Evolutionary conservation across 1,140 invertebrate species (phyloP), one percentile per base, ranked within the genome.

Genomic region (Cyclina sinensis): DNA sequence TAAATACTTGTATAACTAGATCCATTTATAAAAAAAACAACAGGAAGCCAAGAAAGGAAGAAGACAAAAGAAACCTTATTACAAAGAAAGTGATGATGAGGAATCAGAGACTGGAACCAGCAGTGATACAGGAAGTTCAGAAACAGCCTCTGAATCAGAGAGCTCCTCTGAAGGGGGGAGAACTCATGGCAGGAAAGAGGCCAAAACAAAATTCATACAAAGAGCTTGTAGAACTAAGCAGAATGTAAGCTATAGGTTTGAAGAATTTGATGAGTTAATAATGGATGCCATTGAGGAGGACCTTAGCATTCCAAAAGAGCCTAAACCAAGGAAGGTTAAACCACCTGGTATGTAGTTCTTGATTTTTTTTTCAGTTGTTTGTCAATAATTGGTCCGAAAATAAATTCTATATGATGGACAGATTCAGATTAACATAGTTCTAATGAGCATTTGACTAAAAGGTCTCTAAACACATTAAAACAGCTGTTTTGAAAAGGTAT

Each of bases 211-310:
- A 37, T 89, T 91, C 59, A 54, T 89, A 24, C 93, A 93, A 68
- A 83, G 95, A 76, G 92, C 95, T 3, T 93, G 94, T 86, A 90
- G 95, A n/a, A 89, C 88, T 11, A 89, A 95, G 0, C 94, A 92
- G 62, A 81, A 59, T 18, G 94, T 98, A 65, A 98, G 97, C 91
- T 98, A 99, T 92, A 96, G 97, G 78, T 98, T 98, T 90, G 98
- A 98, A 93, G 98, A 99, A 94, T 99, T 98, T 95, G 98, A 99
- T 95, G 97, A 99, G 24, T 97, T 99, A 91, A 99, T 99, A 68
- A 98, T 98, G 93, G 98, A 97, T 70, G 98, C 98, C 18, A 98
- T 99, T 82, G 97, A 98, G 95, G 97, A 97, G 76, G 95, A 94
- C 73, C 82, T 93, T 3, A 87, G 92, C 39, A 91, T 93, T 46